Base-by-base conservation (phyloP, 2,113 vertebrate species). In the Gallinago paraguaiae region DNA sequence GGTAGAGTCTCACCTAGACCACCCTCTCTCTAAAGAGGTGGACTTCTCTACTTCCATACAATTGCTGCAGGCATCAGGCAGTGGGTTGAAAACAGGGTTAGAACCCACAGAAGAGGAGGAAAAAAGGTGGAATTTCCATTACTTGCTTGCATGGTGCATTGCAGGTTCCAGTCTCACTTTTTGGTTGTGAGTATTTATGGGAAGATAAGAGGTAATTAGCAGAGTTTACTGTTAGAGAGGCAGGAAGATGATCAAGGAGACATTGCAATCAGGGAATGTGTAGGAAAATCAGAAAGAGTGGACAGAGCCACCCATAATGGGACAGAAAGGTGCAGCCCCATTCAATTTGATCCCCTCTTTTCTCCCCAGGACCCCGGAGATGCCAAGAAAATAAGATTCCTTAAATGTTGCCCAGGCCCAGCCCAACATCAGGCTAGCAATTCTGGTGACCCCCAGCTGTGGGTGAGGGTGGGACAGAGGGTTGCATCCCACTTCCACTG, bases 391-490 rank as follows among this genome's bases (percentile, higher is more conserved):
- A 77, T 17, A 46, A 65, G 13, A 2, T 35, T 71, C 53, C 25
- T 37, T 43, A 19, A 14, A 3, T 13, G 22, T 43, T 75, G 17
- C 56, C 35, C 71, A 28, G 16, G 18, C n/a, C 37, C 37, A 45
- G 35, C 17, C 35, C 24, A 22, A 17, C 18, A 67, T 17, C 51
- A 65, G 3, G 23, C 9, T 11, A 56, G 16, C 19, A 61, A 50
- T 81, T 67, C 0, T 31, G 9, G 31, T 33, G 2, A 39, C 27
- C 45, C n/a, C 60, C 7, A 50, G 10, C 25, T 2, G 0, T 17
- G 39, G 22, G 17, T 35, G 31, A 50, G 4, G 28, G 28, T 17
- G 5, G 13, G 31, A 51, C 6, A 33, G n/a, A 41, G 15, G 24
- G 4, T 30, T 7, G 0, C 60, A 25, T 5, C 11, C 33, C 39